Evolutionary conservation across 2,113 vertebrate genomes (phyloP).

Genomic region (Cranoglanis bouderius): DNA sequence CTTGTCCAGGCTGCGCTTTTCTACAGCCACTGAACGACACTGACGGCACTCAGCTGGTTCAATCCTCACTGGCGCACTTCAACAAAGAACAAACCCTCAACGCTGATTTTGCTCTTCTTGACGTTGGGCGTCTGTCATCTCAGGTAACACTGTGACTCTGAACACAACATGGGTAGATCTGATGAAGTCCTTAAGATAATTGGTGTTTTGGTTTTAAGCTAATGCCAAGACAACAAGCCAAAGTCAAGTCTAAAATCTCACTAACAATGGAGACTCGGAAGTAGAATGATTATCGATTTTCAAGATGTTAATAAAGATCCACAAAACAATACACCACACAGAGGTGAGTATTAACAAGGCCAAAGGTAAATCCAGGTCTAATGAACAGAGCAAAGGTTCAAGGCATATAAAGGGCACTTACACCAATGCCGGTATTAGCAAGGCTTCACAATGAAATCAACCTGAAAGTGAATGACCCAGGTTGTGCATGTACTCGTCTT

Average conservation of each 20-base stretch:
- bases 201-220: not conserved
- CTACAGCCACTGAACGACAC: constrained; percentile 72
- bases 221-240: not conserved
- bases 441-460: not conserved
- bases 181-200: not conserved
- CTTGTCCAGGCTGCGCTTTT: constrained; percentile 59
- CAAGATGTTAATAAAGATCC: not conserved
- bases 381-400: not conserved
- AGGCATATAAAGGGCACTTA: not conserved
- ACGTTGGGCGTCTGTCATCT: constrained; percentile 70
- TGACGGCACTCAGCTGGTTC: constrained; percentile 60
- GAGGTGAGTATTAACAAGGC: not conserved
- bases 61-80: constrained; percentile 61
- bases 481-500: not conserved
- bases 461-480: not conserved
- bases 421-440: not conserved
- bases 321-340: not conserved
- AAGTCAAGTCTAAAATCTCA: not conserved
- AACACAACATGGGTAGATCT: not conserved
- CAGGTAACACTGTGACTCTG: constrained; percentile 62
- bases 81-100: constrained; percentile 61
- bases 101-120: constrained; percentile 54
- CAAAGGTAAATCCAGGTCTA: not conserved
- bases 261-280: not conserved
- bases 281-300: not conserved